These are phyloP conservation scores for Nematostella vectensis DNA, from an alignment of 92 coral and sea anemone species.

Conservation along the genomic window DNA sequence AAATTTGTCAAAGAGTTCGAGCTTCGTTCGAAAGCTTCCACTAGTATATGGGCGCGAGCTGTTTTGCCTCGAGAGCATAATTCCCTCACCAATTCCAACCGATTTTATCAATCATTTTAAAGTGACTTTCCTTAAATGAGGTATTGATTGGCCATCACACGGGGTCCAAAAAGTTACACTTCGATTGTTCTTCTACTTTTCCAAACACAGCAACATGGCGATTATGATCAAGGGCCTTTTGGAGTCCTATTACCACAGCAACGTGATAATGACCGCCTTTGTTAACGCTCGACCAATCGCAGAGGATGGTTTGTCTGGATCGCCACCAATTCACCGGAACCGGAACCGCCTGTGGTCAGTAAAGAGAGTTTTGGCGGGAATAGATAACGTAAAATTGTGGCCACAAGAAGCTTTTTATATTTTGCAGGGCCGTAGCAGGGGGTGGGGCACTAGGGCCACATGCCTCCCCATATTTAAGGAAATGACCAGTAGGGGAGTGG, in stretches of 20 bases:
- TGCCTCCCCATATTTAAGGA: too few relatives aligned
- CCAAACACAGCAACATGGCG: constrained; percentile 5
- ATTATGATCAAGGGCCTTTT: constrained; percentile 3
- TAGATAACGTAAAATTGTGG: too few relatives aligned
- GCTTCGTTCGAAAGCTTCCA: constrained; percentile 82
- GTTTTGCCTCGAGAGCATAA: constrained; percentile 60
- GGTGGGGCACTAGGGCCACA: too few relatives aligned
- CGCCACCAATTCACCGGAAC: too few relatives aligned
- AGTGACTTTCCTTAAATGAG: constrained; percentile 1
- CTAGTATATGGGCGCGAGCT: constrained; percentile 95
- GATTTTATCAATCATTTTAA: neutral
- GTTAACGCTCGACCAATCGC: constrained; percentile 29
- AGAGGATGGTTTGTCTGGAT: constrained; percentile 26
- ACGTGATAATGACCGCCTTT: constrained; percentile 30
- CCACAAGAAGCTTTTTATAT: too few relatives aligned
- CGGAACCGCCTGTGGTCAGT: too few relatives aligned
- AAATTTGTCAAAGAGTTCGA: constrained; percentile 77
- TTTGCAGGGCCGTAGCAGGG: too few relatives aligned
- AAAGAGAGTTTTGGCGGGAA: too few relatives aligned
- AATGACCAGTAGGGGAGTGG: too few relatives aligned
- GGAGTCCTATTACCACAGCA: constrained; percentile 58
- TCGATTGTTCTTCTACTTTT: neutral
- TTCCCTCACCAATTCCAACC: neutral
- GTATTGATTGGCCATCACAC: neutral
- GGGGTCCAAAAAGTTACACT: constrained; percentile 7